Evolutionary conservation across 2,113 vertebrate species (phyloP), one percentile per base, ranked within the genome.

Genomic region (Zonotrichia leucophrys): DNA sequence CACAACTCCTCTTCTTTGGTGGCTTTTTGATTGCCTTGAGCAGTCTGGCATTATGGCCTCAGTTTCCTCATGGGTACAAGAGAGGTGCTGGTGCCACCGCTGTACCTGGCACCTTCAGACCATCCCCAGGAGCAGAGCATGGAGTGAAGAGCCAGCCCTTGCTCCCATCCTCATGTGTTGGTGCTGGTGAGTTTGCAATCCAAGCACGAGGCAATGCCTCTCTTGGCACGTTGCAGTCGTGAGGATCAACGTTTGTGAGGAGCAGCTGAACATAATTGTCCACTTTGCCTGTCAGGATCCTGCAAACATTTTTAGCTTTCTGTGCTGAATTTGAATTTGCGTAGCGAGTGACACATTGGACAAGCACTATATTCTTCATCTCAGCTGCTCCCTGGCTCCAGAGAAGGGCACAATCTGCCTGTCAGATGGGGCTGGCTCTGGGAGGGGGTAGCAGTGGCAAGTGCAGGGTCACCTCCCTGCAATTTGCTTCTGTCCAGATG

Each of bases 221-320:
- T 59, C 62, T 69, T 75, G 82, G 64, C 89, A 88, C 23, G 1
- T 46, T 22, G 46, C 52, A 78, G 39, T 37, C 31, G 8, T 37
- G 5, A 66, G 55, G 66, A 83, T 72, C 58, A 80, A 46, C 13
- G 4, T 96, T 75, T 77, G 46, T 93, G 81, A 96, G 56, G 86
- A 95, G 6, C 88, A 94, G 93, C 91, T 88, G 83, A 86, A 69
- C 62, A 83, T 95, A 95, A 97, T 82, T 96, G 94, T 87, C 89
- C 79, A 72, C 39, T 91, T 87, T 89, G 83, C 84, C 79, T 95
- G 91, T 97, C 90, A 97, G 84, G 73, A 94, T 83, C 92, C 55
- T 89, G 95, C 64, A 76, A 84, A 94, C 72, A 42, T 88, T 96
- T 97, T 89, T 95, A 92, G 75, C 52, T 96, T 97, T 96, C 92